phyloP scores from a whole-genome alignment of 1,140 invertebrate genomes.

The Lysiphlebus fabarum region DNA sequence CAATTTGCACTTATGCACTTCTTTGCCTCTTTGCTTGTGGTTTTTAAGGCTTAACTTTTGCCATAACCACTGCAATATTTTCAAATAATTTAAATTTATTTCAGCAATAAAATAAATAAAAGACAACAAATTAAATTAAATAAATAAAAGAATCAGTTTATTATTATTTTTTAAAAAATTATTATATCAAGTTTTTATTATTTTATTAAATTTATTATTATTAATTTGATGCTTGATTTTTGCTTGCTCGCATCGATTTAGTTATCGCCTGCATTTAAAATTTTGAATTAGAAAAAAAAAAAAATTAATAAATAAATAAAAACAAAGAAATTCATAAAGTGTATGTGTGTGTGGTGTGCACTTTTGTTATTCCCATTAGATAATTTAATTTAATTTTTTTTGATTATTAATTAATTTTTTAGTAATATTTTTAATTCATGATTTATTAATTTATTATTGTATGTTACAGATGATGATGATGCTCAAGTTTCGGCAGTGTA shows the following conservation, averaged over 20 bases:
- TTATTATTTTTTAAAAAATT: constrained; percentile 2
- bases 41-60: constrained; percentile 1
- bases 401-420: neutral
- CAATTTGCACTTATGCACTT: constrained; percentile 18
- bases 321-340: no score
- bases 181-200: no score
- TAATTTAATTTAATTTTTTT: constrained; percentile 19
- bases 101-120: neutral
- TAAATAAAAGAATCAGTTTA: neutral
- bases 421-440: neutral
- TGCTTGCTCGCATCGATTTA: constrained; percentile 11
- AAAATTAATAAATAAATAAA: neutral
- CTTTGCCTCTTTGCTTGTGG: constrained; percentile 4
- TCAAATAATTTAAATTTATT: no score
- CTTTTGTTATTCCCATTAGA: no score
- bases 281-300: neutral
- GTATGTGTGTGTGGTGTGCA: no score
- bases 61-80: no score
- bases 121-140: neutral
- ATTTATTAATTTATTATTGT: constrained; percentile 15
- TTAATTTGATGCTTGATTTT: constrained; percentile 8
- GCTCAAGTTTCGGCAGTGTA: constrained; percentile 64
- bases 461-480: constrained; percentile 62
- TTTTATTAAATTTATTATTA: neutral
- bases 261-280: neutral